These are phyloP conservation scores for Penaeus chinensis DNA, from an alignment of 1,140 invertebrate species.

Conservation along the genomic window DNA sequence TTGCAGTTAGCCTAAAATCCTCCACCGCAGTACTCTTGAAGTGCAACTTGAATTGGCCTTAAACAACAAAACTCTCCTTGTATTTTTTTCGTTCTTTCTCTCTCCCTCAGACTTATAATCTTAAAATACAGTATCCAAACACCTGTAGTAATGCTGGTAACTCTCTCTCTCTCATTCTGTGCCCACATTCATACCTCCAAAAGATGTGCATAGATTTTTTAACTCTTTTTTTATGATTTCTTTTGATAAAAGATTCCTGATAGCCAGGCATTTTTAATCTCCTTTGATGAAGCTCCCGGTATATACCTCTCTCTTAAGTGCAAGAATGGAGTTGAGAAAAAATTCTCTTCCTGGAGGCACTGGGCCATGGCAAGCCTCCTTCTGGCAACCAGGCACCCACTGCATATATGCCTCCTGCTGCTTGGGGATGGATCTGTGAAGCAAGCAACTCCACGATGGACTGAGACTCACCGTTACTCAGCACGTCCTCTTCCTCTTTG, in stretches of 20 bases:
- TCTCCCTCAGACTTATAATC: neutral
- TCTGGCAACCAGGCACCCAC: neutral
- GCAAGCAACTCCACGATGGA: neutral
- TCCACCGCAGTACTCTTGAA: slow-evolving; percentile 33
- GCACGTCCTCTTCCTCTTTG: slow-evolving; percentile 17
- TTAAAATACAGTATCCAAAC: neutral
- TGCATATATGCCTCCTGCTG: too few species aligned
- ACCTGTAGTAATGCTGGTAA: slow-evolving; percentile 35
- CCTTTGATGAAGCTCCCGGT: too few species aligned
- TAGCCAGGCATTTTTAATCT: slow-evolving; percentile 14
- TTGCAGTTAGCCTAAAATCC: slow-evolving; percentile 47
- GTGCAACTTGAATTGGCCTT: slow-evolving; percentile 37
- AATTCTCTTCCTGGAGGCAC: neutral
- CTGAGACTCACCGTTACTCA: slow-evolving; percentile 43
- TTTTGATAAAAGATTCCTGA: slow-evolving; percentile 30
- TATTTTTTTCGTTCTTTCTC: neutral
- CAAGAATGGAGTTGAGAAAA: neutral
- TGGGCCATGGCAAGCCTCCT: slow-evolving; percentile 2
- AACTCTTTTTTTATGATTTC: slow-evolving; percentile 1
- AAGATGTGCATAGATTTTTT: slow-evolving; percentile 29
- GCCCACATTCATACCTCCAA: slow-evolving; percentile 21
- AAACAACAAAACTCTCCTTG: slow-evolving; percentile 30
- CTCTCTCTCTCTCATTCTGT: slow-evolving; percentile 2
- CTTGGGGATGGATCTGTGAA: neutral
- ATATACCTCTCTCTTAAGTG: too few species aligned